phyloP scores from a whole-genome alignment of 2,113 vertebrate genomes.

The Barnardius zonarius region DNA sequence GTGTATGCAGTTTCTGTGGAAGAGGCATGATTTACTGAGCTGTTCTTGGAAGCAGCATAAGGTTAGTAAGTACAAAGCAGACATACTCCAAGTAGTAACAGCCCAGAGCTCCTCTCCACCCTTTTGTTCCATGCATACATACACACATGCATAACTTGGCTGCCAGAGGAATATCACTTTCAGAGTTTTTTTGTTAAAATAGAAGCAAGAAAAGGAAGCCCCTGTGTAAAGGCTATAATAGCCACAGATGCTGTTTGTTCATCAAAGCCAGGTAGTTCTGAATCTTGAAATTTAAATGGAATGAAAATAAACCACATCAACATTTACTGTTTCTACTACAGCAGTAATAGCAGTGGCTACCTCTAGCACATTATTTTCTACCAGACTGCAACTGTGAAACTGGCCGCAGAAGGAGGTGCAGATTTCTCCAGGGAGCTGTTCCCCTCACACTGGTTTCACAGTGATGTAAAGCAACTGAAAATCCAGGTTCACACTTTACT shows the following conservation, averaged over 20 bases:
- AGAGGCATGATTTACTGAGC: conserved; percentile 29
- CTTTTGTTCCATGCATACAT: background rate
- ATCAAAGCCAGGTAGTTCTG: background rate
- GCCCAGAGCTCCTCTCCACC: background rate
- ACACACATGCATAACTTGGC: background rate
- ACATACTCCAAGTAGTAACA: background rate
- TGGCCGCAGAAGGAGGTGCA: background rate
- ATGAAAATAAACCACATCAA: background rate
- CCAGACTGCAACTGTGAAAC: background rate
- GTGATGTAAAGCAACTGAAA: background rate
- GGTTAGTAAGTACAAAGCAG: background rate
- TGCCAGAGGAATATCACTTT: background rate
- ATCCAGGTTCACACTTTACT: background rate
- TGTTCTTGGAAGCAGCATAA: conserved; percentile 41
- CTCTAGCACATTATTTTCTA: background rate
- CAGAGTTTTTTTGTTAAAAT: background rate
- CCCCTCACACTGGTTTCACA: fast-evolving
- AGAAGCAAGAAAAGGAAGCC: background rate
- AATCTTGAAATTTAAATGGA: background rate
- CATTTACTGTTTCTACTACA: background rate
- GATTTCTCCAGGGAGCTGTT: background rate
- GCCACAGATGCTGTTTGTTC: background rate
- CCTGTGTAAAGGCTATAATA: background rate
- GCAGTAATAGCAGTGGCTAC: background rate
- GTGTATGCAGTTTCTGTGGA: conserved; percentile 11